Evolutionary conservation across 2,113 vertebrate genomes (phyloP), one percentile per base, ranked within the genome.

Genomic region (Bos indicus): DNA sequence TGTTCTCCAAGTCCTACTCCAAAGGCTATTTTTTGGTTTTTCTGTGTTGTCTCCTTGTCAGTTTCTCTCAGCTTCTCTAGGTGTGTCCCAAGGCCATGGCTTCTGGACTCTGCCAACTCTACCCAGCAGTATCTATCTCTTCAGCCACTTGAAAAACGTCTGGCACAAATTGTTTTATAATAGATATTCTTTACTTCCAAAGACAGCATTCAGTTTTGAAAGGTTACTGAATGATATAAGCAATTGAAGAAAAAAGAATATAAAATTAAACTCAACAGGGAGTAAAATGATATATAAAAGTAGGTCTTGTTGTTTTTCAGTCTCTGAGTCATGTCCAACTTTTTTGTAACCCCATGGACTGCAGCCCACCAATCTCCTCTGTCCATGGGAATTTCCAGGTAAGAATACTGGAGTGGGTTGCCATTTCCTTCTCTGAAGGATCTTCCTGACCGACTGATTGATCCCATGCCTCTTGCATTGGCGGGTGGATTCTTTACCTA

Each of bases 121-220:
- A 36, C 9, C 9, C 0, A 14, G 88, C 67, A 96, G 84, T 80
- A 77, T 90, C 88, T 92, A 64, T 59, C 59, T 97, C 87, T 95
- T 74, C 13, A 82, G 78, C 28, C 71, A 81, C 81, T 95, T 90
- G 57, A 83, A 92, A 97, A 92, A 19, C 2, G 6, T 67, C 46
- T 57, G 91, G 48, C 59, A 52, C 3, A 54, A 86, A 74, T 56
- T 78, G 36, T 85, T 96, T 87, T 16, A 12, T 28, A 89, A 64
- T 57, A 89, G 87, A 92, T 91, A 80, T 57, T 96, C 71, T 90
- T 95, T 85, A 90, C 60, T 95, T 92, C 84, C 52, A 92, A 94
- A 90, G 92, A 87, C 12, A 84, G 78, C 33, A 74, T 91, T 97
- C 81, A 67, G 46, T 92, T 97, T 97, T 95, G 80, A 97, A 96